A percentile compares a stretch with the other conserved stretches of the same genome.
These are phyloP conservation scores for Haemorhous mexicanus DNA, from an alignment of 2,113 vertebrate species.

Conservation along the genomic window DNA sequence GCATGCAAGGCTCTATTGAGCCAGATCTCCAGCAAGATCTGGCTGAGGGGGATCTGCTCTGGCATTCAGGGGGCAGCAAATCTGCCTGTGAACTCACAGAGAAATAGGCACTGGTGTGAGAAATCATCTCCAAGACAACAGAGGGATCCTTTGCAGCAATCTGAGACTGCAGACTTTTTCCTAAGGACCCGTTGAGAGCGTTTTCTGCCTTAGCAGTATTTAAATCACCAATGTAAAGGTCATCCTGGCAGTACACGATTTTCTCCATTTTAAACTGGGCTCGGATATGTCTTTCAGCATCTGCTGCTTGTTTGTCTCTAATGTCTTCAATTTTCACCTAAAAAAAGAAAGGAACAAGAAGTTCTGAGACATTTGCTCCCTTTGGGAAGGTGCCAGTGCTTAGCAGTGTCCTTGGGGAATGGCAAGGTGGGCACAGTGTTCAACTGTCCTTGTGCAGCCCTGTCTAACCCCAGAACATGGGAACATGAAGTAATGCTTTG, in stretches of 20 bases:
- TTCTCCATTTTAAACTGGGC: conserved; percentile 87
- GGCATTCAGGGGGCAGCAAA: not conserved
- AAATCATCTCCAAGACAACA: conserved; percentile 11
- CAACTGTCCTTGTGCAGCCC: not conserved
- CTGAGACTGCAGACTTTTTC: fast-evolving
- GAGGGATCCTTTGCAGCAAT: fast-evolving
- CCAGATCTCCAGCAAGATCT: not conserved
- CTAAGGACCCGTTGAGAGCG: fast-evolving
- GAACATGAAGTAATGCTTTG: not conserved
- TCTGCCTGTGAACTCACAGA: conserved; percentile 14
- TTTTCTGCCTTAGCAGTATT: not conserved
- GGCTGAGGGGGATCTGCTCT: not conserved
- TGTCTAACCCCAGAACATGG: not conserved
- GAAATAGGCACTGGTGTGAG: conserved; percentile 51
- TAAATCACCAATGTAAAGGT: conserved; percentile 62
- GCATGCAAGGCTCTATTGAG: not conserved
- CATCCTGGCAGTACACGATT: conserved; percentile 84
- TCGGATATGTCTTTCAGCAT: conserved; percentile 70
- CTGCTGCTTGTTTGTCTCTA: conserved; percentile 51
- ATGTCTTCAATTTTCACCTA: conserved; percentile 80
- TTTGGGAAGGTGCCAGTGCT: not conserved
- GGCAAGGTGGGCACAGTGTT: not conserved
- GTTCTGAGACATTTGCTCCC: not conserved
- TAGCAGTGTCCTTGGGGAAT: not conserved
- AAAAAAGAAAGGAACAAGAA: not conserved